These are phyloP conservation scores for Poliocrania exsul DNA, from an alignment of 2,797 vertebrate species.

Conservation along the genomic window DNA sequence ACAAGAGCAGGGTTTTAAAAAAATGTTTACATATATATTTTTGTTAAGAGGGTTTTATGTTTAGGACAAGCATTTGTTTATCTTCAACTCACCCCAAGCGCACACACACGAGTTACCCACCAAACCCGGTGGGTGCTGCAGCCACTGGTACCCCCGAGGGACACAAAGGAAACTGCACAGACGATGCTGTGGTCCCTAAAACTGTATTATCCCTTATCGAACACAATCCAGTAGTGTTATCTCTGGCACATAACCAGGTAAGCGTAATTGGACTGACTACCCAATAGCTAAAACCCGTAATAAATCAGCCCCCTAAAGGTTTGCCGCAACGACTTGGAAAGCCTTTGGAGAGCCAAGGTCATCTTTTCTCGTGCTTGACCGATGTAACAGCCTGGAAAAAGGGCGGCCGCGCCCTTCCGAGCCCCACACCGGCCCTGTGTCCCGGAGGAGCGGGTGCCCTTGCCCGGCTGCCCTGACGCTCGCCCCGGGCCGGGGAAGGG, in stretches of 20 bases:
- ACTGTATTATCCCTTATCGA: fast-evolving
- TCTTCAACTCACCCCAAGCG: too few relatives aligned
- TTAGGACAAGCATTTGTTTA: not conserved
- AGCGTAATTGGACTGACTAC: fast-evolving
- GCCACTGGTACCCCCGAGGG: too few relatives aligned
- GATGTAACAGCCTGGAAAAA: not conserved
- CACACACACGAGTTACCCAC: fast-evolving
- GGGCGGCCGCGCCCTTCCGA: not conserved
- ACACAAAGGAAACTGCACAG: not conserved
- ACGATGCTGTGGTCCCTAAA: too few relatives aligned
- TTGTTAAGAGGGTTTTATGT: not conserved
- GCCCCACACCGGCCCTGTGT: fast-evolving
- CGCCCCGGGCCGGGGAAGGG: too few relatives aligned
- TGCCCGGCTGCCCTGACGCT: not conserved
- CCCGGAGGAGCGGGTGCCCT: not conserved
- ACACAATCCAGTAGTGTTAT: fast-evolving
- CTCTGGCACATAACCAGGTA: fast-evolving
- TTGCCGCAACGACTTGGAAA: fast-evolving
- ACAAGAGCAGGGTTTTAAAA: not conserved
- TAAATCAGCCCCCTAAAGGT: fast-evolving
- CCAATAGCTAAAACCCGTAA: fast-evolving
- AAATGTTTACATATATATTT: not conserved
- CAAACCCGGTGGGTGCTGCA: not conserved
- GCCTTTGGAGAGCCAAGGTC: not conserved
- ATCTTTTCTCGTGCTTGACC: not conserved